Base-by-base conservation (phyloP, 2,113 vertebrate species). In the Syngnathus typhle region DNA sequence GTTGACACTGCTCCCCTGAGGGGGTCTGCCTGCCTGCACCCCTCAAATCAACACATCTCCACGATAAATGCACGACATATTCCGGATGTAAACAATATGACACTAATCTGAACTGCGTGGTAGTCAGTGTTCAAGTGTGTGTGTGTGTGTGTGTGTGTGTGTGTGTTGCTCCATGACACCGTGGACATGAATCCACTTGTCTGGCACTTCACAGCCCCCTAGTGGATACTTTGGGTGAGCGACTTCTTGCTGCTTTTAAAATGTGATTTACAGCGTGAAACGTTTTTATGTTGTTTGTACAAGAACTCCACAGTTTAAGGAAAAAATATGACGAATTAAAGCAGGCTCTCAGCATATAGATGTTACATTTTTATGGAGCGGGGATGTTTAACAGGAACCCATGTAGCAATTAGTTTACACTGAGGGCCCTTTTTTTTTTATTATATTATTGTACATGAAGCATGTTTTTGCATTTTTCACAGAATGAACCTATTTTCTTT, bases 1-100 rank as follows among this genome's bases (percentile, higher is more conserved):
- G 85, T 87, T 79, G 82, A 87, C 82, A 89, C 78, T 65, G 78
- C 84, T 87, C 84, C 85, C 86, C 72, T 75, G 87, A 79, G 86
- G 27, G 13, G 23, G 80, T 73, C 74, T 61, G 74, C 70, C 80
- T 82, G 75, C 73, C 70, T 82, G 52, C 65, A 63, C 60, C 75
- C 62, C 69, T 72, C 79, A 76, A 67, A 81, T 77, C 74, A 74
- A 77, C 41, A 71, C 71, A 60, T 69, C 83, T 75, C 72, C 21
- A 55, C 52, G 12, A 21, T 55, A 27, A 27, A 15, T 32, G 2
- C 27, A 36, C 27, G 4, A 36, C 27, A 36, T 21, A 52, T 32
- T 32, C 27, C 27, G 27, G 27, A 32, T 52, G 49, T 21, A 52
- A 36, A 58, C 55, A 58, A 58, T 58, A 32, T 15, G 27, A 16